A percentile compares a stretch with the other conserved stretches of the same genome.
phyloP scores from a whole-genome alignment of 2,888 invertebrate genomes.

The Philopedon plagiatum region DNA sequence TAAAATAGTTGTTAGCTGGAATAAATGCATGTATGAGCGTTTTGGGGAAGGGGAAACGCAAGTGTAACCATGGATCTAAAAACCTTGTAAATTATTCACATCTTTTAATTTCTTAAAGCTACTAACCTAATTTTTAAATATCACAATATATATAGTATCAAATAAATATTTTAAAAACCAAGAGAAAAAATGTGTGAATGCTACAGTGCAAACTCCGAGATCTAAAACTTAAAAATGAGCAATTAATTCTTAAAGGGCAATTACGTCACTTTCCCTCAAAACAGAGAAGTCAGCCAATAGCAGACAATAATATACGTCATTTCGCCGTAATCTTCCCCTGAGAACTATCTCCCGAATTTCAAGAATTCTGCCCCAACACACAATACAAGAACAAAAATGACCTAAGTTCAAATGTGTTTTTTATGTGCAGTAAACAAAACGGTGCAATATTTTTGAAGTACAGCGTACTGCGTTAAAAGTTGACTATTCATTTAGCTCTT shows the following conservation, averaged over 20 bases:
- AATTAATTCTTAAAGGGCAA: not conserved
- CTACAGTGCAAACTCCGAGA: too few species aligned
- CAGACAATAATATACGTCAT: too few species aligned
- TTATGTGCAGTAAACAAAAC: not conserved
- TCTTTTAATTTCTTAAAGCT: not conserved
- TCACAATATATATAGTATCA: conserved; percentile 1
- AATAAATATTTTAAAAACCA: not conserved
- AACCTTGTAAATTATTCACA: not conserved
- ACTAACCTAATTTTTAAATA: conserved; percentile 4
- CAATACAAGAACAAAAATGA: too few species aligned
- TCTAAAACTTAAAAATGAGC: not conserved
- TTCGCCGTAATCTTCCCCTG: too few species aligned
- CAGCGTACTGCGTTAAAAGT: not conserved
- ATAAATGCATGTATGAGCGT: too few species aligned
- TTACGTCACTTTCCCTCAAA: too few species aligned
- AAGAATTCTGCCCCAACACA: too few species aligned
- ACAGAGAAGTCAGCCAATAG: too few species aligned
- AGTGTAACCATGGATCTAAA: not conserved
- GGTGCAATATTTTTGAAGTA: not conserved
- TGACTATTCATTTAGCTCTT: not conserved
- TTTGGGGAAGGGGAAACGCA: too few species aligned
- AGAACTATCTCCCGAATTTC: too few species aligned
- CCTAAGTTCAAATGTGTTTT: too few species aligned
- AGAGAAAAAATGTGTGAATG: conserved; percentile 9
- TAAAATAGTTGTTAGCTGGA: too few species aligned